phyloP scores from a whole-genome alignment of 1,140 invertebrate species.

The Augochlora pura region DNA sequence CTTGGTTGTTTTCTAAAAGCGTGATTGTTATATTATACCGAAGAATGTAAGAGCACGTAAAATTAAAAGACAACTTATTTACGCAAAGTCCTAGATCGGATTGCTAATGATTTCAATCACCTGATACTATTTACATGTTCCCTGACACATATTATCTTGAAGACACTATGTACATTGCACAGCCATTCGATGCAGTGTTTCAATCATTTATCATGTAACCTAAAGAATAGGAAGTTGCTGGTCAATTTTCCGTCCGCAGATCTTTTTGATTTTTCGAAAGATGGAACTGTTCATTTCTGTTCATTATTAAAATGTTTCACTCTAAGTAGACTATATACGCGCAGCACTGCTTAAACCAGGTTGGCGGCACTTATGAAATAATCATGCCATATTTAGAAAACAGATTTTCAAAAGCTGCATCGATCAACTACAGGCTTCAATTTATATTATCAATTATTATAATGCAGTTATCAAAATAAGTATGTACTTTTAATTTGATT shows the following conservation, averaged over 20 bases:
- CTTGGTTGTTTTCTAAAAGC: not conserved
- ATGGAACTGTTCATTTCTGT: not conserved
- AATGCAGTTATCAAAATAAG: too few species aligned
- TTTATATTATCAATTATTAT: not conserved
- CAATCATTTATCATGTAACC: slow-evolving; percentile 22
- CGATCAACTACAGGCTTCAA: not conserved
- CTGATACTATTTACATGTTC: slow-evolving; percentile 58
- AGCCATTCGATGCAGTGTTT: not conserved
- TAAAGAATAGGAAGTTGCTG: slow-evolving; percentile 23
- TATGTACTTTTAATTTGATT: not conserved
- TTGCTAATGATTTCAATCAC: slow-evolving; percentile 42
- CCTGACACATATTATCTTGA: slow-evolving; percentile 35
- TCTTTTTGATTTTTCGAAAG: slow-evolving; percentile 10
- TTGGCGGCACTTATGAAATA: not conserved
- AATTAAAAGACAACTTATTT: not conserved
- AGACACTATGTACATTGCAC: not conserved
- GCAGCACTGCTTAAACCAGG: not conserved
- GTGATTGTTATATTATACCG: not conserved
- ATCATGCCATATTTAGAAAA: not conserved
- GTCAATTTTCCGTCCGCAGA: slow-evolving; percentile 3
- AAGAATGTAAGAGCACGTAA: not conserved
- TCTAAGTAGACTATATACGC: not conserved
- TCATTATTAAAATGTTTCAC: not conserved
- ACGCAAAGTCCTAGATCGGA: slow-evolving; percentile 1
- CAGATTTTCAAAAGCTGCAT: not conserved